Evolutionary conservation across 1,140 invertebrate species (phyloP), one percentile per base, ranked within the genome.

Genomic region (Cyclina sinensis): DNA sequence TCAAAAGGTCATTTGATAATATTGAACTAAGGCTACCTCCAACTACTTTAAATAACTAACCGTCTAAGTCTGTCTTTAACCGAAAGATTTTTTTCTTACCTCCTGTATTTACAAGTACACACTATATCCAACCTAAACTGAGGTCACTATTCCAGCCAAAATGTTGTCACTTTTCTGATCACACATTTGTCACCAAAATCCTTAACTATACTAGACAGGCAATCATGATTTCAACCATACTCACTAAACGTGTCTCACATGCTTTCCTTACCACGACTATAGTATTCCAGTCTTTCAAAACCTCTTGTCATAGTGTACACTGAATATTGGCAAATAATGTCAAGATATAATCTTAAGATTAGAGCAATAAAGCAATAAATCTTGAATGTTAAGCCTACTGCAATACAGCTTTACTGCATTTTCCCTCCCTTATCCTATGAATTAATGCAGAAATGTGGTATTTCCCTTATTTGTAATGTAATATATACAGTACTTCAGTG

Each of bases 241-340:
- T n/a, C n/a, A n/a, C n/a, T n/a, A 62, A 62, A 27, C 57, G 14
- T 62, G 57, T 62, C 57, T n/a, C 57, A 62, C 57, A 62, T 62
- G 57, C 14, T 62, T 57, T 57, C 24, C 4, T 7, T 43, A 43
- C 14, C 43, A 43, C 24, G 24, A 62, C 57, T 62, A 62, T 62
- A 62, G 57, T 62, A 62, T 62, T 27, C 24, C 24, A 62, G 57
- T 14, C 2, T 9, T 27, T 27, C 57, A 62, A 62, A 54, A 62
- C 24, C 7, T 62, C 57, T 62, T 62, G 57, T 62, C n/a, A 54
- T 54, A 65, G 27, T 70, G 27, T 37, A 37, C 35, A 35, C 9
- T 11, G 65, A 70, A 70, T 70, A 70, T 70, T 70, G 65, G 65
- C 65, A 70, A 70, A 70, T 70, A 70, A 16, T 37, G 65, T 70